phyloP scores from a whole-genome alignment of 2,113 vertebrate genomes.

The Sula dactylatra region DNA sequence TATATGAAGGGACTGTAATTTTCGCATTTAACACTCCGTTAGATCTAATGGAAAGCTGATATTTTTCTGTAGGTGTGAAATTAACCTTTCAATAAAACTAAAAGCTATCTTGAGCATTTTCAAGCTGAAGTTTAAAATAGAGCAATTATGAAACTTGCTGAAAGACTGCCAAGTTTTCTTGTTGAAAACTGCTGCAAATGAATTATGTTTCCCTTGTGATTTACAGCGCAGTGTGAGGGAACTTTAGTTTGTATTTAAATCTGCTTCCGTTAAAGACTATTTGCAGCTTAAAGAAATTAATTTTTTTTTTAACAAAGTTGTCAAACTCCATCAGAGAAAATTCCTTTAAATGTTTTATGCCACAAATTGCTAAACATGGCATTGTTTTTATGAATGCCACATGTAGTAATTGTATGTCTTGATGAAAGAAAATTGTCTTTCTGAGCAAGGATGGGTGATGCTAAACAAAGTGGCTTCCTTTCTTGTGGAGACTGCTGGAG shows the following conservation, averaged over 20 bases:
- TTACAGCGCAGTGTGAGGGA: constrained; percentile 34
- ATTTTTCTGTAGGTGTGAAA: constrained; percentile 64
- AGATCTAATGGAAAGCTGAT: constrained; percentile 51
- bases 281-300: constrained; percentile 1
- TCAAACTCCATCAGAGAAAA: constrained; percentile 31
- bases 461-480: neutral
- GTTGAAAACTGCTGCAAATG: constrained; percentile 62
- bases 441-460: neutral
- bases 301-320: neutral
- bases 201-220: constrained; percentile 61
- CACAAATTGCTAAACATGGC: constrained; percentile 11
- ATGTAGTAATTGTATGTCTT: neutral
- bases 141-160: constrained; percentile 68
- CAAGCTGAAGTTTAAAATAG: constrained; percentile 71
- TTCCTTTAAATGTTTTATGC: constrained; percentile 18
- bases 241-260: constrained; percentile 60
- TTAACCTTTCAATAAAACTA: constrained; percentile 72
- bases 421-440: neutral
- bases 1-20: constrained; percentile 1
- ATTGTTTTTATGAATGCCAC: neutral
- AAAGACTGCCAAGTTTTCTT: constrained; percentile 63
- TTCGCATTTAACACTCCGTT: constrained; percentile 46
- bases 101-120: constrained; percentile 63
- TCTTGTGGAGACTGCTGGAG: neutral
- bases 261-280: constrained; percentile 41